Conservation (phyloP, 2,888 invertebrate genomes). For the Pharmacophagus antenor region DNA sequence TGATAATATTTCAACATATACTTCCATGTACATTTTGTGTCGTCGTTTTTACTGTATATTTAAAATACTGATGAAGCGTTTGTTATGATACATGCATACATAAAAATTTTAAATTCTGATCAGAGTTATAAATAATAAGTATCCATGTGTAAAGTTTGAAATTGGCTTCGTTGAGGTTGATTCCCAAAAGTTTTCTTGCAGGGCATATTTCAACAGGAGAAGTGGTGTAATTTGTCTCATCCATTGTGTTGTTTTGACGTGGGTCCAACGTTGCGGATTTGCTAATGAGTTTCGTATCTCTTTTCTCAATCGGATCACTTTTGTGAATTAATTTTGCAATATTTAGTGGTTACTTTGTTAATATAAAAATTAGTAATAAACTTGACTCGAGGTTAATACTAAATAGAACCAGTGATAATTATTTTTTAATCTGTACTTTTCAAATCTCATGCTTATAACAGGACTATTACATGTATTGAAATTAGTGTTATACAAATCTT, state of each 20-base stretch:
- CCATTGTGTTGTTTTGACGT: constrained; percentile 48
- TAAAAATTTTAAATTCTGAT: background rate
- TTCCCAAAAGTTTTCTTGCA: constrained; percentile 37
- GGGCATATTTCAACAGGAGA: constrained; percentile 36
- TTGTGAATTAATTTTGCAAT: constrained; percentile 34
- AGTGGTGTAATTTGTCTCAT: constrained; percentile 39
- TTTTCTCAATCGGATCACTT: constrained; percentile 52
- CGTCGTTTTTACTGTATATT: too few relatives aligned
- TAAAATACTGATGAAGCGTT: too few relatives aligned
- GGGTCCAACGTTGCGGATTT: constrained; percentile 44
- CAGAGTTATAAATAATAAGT: constrained; percentile 12
- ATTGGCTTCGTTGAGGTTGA: constrained; percentile 32
- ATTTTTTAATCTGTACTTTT: background rate
- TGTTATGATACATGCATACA: background rate
- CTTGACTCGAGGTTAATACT: too few relatives aligned
- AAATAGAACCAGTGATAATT: too few relatives aligned
- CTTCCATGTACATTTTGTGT: too few relatives aligned
- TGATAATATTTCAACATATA: too few relatives aligned
- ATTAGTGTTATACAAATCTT: too few relatives aligned
- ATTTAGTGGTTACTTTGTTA: background rate
- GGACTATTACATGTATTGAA: too few relatives aligned
- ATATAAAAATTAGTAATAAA: background rate
- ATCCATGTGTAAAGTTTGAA: constrained; percentile 17
- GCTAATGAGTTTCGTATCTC: constrained; percentile 56
- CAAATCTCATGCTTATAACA: background rate